Conservation (phyloP, 35 echinoderm and acorn worm species). For the Eucidaris tribuloides region DNA sequence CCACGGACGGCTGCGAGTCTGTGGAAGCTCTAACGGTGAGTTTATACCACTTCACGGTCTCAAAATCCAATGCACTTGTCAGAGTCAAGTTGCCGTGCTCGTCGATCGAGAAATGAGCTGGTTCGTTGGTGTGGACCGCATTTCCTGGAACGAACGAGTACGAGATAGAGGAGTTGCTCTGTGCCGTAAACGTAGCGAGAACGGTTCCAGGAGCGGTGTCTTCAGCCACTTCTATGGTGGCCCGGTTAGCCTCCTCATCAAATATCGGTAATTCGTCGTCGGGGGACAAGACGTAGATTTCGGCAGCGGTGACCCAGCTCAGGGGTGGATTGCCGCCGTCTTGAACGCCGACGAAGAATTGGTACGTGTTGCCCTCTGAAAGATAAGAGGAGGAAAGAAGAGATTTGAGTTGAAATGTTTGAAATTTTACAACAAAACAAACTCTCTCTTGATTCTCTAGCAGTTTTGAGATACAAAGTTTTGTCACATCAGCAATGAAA, state of each 20-base stretch:
- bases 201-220: slow-evolving; percentile 57
- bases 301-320: slow-evolving; percentile 49
- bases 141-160: slow-evolving; percentile 83
- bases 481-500: no score
- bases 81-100: slow-evolving; percentile 62
- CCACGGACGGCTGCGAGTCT: slow-evolving; percentile 30
- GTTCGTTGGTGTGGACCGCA: slow-evolving; percentile 67
- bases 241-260: slow-evolving; percentile 43
- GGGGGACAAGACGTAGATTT: slow-evolving; percentile 55
- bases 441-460: no score
- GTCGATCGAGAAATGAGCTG: slow-evolving; percentile 74
- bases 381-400: slow-evolving; percentile 1
- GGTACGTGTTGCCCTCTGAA: slow-evolving; percentile 49
- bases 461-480: no score
- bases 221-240: slow-evolving; percentile 62
- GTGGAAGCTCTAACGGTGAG: slow-evolving; percentile 72
- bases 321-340: slow-evolving; percentile 58
- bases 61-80: slow-evolving; percentile 80
- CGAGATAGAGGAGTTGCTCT: slow-evolving; percentile 32
- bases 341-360: slow-evolving; percentile 84
- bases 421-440: no score
- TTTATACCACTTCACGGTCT: slow-evolving; percentile 74
- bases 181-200: slow-evolving; percentile 59
- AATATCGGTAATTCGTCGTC: slow-evolving; percentile 52
- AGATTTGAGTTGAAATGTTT: no score